Conservation (phyloP, 2,797 vertebrate species). For the Pangasius mekongensis region DNA sequence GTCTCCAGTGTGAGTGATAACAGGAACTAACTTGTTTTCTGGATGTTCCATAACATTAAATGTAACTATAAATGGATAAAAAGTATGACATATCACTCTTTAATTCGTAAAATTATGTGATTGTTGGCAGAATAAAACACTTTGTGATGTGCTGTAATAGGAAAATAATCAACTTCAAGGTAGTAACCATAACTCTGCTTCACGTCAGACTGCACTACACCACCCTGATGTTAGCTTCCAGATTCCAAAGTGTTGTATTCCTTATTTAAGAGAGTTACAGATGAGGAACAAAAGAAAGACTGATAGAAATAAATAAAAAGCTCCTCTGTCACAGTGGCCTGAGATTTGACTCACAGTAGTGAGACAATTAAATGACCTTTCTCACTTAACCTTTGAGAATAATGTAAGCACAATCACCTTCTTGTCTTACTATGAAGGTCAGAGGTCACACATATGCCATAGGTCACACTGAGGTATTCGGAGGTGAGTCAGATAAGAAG, state of each 20-base stretch:
- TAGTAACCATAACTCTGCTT: not conserved
- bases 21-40: not conserved
- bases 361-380: not conserved
- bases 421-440: not conserved
- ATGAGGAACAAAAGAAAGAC: not conserved
- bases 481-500: not conserved
- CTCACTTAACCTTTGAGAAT: not conserved
- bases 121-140: not conserved
- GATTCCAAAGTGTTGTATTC: not conserved
- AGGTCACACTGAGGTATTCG: not conserved
- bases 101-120: not conserved
- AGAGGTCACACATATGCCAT: not conserved
- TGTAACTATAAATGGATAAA: not conserved
- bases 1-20: not conserved
- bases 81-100: not conserved
- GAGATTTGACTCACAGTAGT: not conserved
- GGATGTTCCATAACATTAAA: not conserved
- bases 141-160: not conserved
- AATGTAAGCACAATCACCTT: not conserved
- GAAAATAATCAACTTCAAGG: not conserved
- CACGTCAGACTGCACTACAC: not conserved
- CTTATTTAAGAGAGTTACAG: not conserved
- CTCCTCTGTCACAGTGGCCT: not conserved
- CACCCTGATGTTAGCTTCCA: not conserved
- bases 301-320: not conserved